Conservation (phyloP, 2,113 vertebrate genomes). For the Urocolius indicus region DNA sequence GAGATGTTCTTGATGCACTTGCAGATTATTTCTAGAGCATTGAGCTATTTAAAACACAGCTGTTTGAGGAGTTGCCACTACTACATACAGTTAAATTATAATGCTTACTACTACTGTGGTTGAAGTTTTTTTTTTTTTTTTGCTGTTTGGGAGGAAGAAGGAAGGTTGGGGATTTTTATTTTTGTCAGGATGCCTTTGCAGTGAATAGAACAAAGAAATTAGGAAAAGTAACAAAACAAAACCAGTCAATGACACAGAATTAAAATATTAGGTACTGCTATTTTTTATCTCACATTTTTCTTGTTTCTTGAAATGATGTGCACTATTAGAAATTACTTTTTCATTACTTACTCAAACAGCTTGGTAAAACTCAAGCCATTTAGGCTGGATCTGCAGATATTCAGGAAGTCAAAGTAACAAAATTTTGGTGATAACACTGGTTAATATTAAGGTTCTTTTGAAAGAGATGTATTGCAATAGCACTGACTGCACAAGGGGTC, state of each 20-base stretch:
- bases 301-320: neutral
- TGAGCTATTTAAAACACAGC: neutral
- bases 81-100: neutral
- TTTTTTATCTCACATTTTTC: neutral
- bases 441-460: neutral
- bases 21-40: neutral
- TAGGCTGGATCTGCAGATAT: neutral
- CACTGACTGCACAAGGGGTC: neutral
- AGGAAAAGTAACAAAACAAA: neutral
- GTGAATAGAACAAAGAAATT: neutral
- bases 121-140: slow-evolving; percentile 11
- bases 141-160: neutral
- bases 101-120: neutral
- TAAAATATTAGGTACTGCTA: neutral
- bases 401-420: neutral
- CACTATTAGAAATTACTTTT: neutral
- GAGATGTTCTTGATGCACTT: neutral
- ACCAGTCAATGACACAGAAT: neutral
- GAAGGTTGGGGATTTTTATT: neutral
- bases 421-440: neutral
- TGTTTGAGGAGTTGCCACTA: neutral
- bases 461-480: neutral
- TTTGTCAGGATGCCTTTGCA: neutral
- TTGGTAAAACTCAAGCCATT: neutral
- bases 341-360: neutral